Conservation (phyloP, 2,113 vertebrate species). For the Amblyornis subalaris region DNA sequence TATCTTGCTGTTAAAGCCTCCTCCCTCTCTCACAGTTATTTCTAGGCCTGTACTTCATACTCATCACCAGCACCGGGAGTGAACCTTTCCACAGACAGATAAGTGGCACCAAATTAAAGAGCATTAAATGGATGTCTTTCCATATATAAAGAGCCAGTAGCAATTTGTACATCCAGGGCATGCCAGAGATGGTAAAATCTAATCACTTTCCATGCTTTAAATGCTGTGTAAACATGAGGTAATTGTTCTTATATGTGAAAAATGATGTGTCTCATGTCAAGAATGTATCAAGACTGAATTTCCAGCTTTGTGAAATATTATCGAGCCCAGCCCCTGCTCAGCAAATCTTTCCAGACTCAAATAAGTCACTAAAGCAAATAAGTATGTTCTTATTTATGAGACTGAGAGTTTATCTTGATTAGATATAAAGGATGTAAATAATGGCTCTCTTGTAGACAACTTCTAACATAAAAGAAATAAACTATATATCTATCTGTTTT, state of each 20-base stretch:
- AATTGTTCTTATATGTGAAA: slow-evolving; percentile 69
- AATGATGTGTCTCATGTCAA: slow-evolving; percentile 62
- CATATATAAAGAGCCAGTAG: slow-evolving; percentile 59
- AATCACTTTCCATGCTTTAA: slow-evolving; percentile 64
- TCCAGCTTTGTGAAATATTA: slow-evolving; percentile 64
- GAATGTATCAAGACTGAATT: slow-evolving; percentile 67
- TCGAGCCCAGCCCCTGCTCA: slow-evolving; percentile 16
- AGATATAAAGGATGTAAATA: slow-evolving; percentile 63
- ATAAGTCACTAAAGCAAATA: slow-evolving; percentile 63
- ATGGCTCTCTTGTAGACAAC: slow-evolving; percentile 25
- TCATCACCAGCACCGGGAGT: slow-evolving; percentile 60
- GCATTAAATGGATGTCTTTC: slow-evolving; percentile 52
- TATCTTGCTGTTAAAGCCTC: slow-evolving; percentile 57
- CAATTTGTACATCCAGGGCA: slow-evolving; percentile 31
- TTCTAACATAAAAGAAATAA: slow-evolving; percentile 58
- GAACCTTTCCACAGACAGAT: slow-evolving; percentile 61
- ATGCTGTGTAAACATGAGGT: slow-evolving; percentile 66
- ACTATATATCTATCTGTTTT: slow-evolving; percentile 52
- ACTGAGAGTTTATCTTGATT: slow-evolving; percentile 65
- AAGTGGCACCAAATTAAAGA: slow-evolving; percentile 70
- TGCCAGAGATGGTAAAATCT: slow-evolving; percentile 55
- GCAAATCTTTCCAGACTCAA: slow-evolving; percentile 60
- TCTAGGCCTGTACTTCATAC: slow-evolving; percentile 64
- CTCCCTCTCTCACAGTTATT: slow-evolving; percentile 56
- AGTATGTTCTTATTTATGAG: slow-evolving; percentile 65